Evolutionary conservation across 2,888 invertebrate species (phyloP).

Genomic region (Macrosiphum euphorbiae): DNA sequence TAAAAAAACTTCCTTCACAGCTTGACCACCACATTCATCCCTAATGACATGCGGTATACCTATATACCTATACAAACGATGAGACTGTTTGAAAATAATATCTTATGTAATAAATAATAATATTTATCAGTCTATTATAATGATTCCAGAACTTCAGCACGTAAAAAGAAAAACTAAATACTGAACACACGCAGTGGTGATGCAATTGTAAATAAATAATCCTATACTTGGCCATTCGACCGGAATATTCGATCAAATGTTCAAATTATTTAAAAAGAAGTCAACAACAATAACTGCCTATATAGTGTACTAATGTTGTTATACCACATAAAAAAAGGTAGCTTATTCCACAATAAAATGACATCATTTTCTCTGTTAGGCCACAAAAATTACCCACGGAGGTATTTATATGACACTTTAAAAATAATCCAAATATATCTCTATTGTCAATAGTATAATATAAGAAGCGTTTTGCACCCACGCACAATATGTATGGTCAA

Average conservation of each 20-base stretch:
- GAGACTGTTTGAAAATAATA: slow-evolving; percentile 45
- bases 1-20: slow-evolving; percentile 63
- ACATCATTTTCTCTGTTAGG: slow-evolving; percentile 15
- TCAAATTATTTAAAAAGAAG: not conserved
- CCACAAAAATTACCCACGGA: not conserved
- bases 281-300: not conserved
- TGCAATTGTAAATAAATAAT: slow-evolving; percentile 43
- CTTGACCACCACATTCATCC: slow-evolving; percentile 63
- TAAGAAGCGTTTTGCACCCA: not conserved
- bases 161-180: slow-evolving; percentile 28
- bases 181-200: slow-evolving; percentile 7
- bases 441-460: not conserved
- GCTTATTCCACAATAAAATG: slow-evolving; percentile 32
- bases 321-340: slow-evolving; percentile 24
- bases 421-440: not conserved
- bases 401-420: slow-evolving; percentile 11
- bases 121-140: slow-evolving; percentile 36
- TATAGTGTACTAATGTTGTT: slow-evolving; percentile 36
- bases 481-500: not conserved
- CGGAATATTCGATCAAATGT: not conserved
- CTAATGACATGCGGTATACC: slow-evolving; percentile 55
- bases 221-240: not conserved
- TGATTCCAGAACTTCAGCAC: not conserved
- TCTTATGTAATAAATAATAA: slow-evolving; percentile 26
- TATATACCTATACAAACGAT: not conserved